Evolutionary conservation across 2,113 vertebrate genomes (phyloP).

Genomic region (Sebastes fasciatus): DNA sequence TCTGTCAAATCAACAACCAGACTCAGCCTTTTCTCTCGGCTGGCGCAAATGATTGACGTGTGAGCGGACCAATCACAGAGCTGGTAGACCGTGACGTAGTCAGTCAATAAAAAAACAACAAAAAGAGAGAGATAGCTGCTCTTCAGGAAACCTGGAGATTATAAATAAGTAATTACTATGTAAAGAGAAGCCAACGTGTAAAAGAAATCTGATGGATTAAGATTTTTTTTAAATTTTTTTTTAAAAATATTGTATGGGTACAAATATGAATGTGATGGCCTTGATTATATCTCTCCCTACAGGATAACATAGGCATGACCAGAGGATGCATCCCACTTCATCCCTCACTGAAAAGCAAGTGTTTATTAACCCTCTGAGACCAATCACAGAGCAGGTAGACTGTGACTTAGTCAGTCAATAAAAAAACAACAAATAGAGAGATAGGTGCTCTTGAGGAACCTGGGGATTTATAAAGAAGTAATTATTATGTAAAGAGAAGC

Average conservation of each 20-base stretch:
- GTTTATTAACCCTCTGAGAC: too few relatives aligned
- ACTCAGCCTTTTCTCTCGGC: conserved; percentile 67
- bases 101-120: background rate
- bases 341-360: too few relatives aligned
- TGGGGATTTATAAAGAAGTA: background rate
- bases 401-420: too few relatives aligned
- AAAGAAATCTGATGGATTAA: too few relatives aligned
- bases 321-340: too few relatives aligned
- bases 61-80: conserved; percentile 63
- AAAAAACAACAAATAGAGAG: background rate
- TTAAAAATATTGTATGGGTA: background rate
- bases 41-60: conserved; percentile 61
- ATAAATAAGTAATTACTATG: background rate
- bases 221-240: background rate
- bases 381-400: too few relatives aligned
- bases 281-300: conserved; percentile 10
- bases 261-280: background rate
- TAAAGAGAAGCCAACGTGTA: background rate
- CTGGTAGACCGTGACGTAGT: background rate
- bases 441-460: background rate
- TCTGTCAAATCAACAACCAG: conserved; percentile 65
- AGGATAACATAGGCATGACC: too few relatives aligned
- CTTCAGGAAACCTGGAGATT: background rate
- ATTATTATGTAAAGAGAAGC: too few relatives aligned
- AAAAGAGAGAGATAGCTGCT: background rate